These are phyloP conservation scores for Tichodroma muraria DNA, from an alignment of 2,113 vertebrate species.

Conservation along the genomic window DNA sequence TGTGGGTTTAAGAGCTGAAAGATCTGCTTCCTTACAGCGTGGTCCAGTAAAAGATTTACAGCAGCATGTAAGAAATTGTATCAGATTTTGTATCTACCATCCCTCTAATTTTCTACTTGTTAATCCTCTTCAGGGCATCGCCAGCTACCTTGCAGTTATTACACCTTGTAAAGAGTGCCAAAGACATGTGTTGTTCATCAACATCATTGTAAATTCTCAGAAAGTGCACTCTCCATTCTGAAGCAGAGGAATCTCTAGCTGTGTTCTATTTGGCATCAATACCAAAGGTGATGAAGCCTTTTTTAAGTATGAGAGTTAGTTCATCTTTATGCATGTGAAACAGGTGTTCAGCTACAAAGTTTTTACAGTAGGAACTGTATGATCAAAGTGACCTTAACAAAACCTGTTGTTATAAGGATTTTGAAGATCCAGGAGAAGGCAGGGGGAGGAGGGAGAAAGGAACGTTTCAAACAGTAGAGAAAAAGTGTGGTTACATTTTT, in stretches of 20 bases:
- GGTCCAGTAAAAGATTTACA: not conserved
- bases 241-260: not conserved
- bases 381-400: not conserved
- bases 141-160: not conserved
- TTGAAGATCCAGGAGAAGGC: not conserved
- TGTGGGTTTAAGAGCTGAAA: not conserved
- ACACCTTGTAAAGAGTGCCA: not conserved
- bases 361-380: not conserved
- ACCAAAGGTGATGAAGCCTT: not conserved
- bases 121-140: not conserved
- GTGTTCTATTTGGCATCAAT: not conserved
- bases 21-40: not conserved
- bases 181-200: not conserved
- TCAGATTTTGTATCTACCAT: not conserved
- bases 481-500: not conserved
- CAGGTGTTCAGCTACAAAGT: not conserved
- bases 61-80: not conserved
- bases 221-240: not conserved
- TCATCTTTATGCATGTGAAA: not conserved
- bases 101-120: not conserved
- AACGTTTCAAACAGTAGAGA: not conserved
- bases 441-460: not conserved
- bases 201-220: not conserved
- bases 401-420: not conserved
- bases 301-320: not conserved